phyloP scores from a whole-genome alignment of 2,113 vertebrate genomes.

The Dicentrarchus labrax region DNA sequence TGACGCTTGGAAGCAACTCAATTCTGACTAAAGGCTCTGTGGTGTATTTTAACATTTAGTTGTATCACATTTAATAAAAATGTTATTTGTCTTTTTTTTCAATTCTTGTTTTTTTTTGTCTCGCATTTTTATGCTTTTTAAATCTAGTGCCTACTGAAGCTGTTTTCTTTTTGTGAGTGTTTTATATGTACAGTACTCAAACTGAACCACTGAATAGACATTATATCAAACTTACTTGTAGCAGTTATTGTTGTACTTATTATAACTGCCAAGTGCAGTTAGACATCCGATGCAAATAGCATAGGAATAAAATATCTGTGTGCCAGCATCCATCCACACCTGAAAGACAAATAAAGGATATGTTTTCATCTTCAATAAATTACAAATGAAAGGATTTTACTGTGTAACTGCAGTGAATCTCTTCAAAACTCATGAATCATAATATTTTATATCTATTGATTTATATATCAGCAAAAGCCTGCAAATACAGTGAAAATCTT shows the following conservation, averaged over 20 bases:
- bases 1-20: neutral
- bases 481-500: neutral
- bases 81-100: neutral
- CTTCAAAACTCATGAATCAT: neutral
- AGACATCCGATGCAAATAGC: constrained; percentile 86
- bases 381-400: neutral
- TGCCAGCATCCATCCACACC: constrained; percentile 90
- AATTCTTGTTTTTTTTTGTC: neutral
- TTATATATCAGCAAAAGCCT: neutral
- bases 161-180: neutral
- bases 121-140: no score
- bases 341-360: constrained; percentile 58
- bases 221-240: constrained; percentile 82
- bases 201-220: neutral
- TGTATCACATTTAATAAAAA: neutral
- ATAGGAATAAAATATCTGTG: constrained; percentile 88
- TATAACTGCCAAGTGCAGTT: constrained; percentile 86
- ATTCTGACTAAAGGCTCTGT: neutral
- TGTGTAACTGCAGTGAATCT: neutral
- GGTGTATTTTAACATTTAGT: neutral
- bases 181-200: neutral
- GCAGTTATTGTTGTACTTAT: constrained; percentile 88
- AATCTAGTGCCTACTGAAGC: neutral
- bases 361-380: neutral
- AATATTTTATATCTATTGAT: constrained; percentile 2